Evolutionary conservation across 2,797 vertebrate species (phyloP).

Genomic region (Gallirallus australis): DNA sequence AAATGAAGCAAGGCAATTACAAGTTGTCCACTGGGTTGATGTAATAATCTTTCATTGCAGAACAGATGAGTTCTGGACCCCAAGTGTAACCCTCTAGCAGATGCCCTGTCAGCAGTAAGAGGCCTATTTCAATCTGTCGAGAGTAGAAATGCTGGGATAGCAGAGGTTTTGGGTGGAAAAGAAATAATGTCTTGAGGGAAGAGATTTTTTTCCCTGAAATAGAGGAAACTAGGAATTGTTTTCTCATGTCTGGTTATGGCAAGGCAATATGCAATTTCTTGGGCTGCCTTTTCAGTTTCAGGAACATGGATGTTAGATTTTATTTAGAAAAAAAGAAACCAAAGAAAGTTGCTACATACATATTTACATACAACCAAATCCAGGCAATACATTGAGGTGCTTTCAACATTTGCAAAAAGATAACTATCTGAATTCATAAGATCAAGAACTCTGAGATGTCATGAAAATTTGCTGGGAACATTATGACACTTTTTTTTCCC

Average conservation of each 20-base stretch:
- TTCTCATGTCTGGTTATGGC: not conserved
- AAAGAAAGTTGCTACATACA: not conserved
- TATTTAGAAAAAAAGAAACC: not conserved
- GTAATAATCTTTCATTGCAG: conserved; percentile 15
- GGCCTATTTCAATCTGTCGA: not conserved
- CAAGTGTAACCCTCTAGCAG: not conserved
- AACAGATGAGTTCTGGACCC: conserved; percentile 11
- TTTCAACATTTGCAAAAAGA: not conserved
- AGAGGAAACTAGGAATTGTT: not conserved
- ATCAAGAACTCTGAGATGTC: not conserved
- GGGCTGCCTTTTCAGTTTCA: not conserved
- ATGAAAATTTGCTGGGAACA: not conserved
- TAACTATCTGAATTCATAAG: not conserved
- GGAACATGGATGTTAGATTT: not conserved
- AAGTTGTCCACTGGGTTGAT: not conserved
- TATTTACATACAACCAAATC: not conserved
- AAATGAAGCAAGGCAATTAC: not conserved
- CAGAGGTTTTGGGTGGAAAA: not conserved
- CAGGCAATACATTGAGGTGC: not conserved
- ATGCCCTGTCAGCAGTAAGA: not conserved
- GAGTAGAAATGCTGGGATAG: not conserved
- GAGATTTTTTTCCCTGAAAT: not conserved
- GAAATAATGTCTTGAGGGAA: not conserved
- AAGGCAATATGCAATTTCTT: not conserved
- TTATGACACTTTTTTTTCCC: too few relatives aligned